phyloP scores from a whole-genome alignment of 2,888 invertebrate species.

The Adelphocoris suturalis region DNA sequence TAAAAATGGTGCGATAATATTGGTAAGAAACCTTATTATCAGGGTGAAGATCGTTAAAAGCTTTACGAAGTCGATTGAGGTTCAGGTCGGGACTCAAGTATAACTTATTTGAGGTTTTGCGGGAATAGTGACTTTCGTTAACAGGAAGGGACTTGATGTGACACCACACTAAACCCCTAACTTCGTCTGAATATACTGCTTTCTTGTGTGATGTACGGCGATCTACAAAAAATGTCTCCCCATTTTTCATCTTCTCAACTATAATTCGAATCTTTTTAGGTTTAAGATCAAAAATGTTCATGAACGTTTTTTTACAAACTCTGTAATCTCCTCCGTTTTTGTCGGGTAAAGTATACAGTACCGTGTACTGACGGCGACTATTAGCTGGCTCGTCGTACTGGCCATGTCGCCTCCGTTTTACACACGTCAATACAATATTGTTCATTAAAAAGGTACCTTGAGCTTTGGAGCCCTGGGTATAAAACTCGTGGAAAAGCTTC shows the following conservation, averaged over 20 bases:
- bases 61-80: constrained; percentile 20
- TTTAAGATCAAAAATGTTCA: constrained; percentile 34
- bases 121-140: constrained; percentile 20
- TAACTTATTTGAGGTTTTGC: constrained; percentile 25
- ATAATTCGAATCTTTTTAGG: constrained; percentile 9
- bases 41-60: constrained; percentile 18
- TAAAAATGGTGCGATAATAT: too few species aligned
- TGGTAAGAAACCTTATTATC: too few species aligned
- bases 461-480: constrained; percentile 14
- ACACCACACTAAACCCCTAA: constrained; percentile 5
- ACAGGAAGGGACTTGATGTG: constrained; percentile 25
- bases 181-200: constrained; percentile 11
- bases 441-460: constrained; percentile 25
- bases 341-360: constrained; percentile 30
- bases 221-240: constrained; percentile 43
- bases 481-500: constrained; percentile 12
- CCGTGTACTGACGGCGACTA: constrained; percentile 15
- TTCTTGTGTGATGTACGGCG: constrained; percentile 24
- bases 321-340: constrained; percentile 17
- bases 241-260: constrained; percentile 27
- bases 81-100: constrained; percentile 18
- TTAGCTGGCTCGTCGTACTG: constrained; percentile 43
- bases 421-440: constrained; percentile 11
- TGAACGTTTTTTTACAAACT: constrained; percentile 38
- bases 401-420: constrained; percentile 36